A percentile compares a stretch with the other conserved stretches of the same genome.
These are phyloP conservation scores for Chelonoidis abingdonii DNA, from an alignment of 2,113 vertebrate species.

Conservation along the genomic window DNA sequence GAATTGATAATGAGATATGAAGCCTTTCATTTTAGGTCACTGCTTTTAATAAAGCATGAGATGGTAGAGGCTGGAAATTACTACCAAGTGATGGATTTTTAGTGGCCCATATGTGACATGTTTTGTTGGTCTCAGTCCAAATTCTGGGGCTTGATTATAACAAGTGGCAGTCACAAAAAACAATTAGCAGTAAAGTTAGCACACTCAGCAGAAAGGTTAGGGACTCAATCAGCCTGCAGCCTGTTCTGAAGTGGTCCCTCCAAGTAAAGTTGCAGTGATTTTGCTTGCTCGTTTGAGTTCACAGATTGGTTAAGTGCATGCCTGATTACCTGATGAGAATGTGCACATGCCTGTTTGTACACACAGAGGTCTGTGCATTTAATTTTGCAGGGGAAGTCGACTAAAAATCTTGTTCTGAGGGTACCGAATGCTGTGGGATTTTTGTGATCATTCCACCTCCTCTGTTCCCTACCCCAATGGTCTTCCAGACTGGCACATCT, in stretches of 20 bases:
- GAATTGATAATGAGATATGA: background rate
- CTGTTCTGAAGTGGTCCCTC: background rate
- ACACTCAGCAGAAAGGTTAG: background rate
- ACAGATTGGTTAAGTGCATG: background rate
- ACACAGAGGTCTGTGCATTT: background rate
- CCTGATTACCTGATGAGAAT: background rate
- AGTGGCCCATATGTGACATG: fast-evolving
- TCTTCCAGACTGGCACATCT: background rate
- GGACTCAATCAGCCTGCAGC: fast-evolving
- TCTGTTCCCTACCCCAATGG: background rate
- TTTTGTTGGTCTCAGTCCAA: fast-evolving
- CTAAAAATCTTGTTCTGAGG: background rate
- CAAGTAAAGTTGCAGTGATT: background rate
- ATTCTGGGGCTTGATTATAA: background rate
- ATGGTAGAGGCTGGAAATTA: background rate
- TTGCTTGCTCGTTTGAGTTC: background rate
- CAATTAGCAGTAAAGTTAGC: background rate
- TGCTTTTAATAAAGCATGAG: background rate
- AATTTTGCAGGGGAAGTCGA: background rate
- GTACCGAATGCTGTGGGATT: background rate
- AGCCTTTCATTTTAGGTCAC: background rate
- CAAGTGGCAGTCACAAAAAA: background rate
- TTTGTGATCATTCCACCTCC: background rate
- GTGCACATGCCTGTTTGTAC: background rate
- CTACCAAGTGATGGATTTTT: background rate